Evolutionary conservation across 2,113 vertebrate genomes (phyloP), one percentile per base, ranked within the genome.

Genomic region (Corvus moneduloides): DNA sequence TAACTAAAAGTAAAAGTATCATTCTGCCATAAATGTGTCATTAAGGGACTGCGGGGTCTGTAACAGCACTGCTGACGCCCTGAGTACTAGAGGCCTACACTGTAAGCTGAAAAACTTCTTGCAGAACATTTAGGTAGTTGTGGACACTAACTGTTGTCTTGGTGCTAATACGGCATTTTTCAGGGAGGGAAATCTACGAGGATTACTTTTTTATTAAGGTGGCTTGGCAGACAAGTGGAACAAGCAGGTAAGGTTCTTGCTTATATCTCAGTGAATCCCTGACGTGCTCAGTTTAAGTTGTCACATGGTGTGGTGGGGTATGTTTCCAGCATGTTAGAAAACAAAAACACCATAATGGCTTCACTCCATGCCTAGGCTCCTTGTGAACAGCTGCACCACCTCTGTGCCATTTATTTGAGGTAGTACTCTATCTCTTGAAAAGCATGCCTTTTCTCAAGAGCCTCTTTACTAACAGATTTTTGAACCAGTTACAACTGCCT

Each of bases 201-300:
- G 22, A 46, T 83, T 74, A 30, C 33, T 72, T 33, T 54, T 37
- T 21, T 75, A 4, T 71, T 56, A 66, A 63, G 16, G 15, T 71
- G 56, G 35, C 26, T 86, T 92, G 86, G n/a, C 80, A 91, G 78
- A 84, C n/a, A 63, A 68, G 84, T 78, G 61, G 81, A 96, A 82
- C n/a, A 87, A 84, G 69, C n/a, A 68, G 30, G 35, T 44, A 28
- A 30, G 49, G 18, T 73, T 93, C 75, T 90, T 93, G 39, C 8
- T 2, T 80, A 0, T 52, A 52, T 68, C 48, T 92, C 13, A 30
- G 41, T 82, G 84, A 85, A 80, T 39, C 37, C 28, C 26, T 52
- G 28, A 46, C 39, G 13, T 83, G 44, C 58, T 66, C 32, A 32
- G 41, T 91, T 82, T 61, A 15, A 81, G 26, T 68, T 78, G 52